These are phyloP conservation scores for Eupsilia transversa DNA, from an alignment of 2,888 invertebrate species.

Conservation along the genomic window DNA sequence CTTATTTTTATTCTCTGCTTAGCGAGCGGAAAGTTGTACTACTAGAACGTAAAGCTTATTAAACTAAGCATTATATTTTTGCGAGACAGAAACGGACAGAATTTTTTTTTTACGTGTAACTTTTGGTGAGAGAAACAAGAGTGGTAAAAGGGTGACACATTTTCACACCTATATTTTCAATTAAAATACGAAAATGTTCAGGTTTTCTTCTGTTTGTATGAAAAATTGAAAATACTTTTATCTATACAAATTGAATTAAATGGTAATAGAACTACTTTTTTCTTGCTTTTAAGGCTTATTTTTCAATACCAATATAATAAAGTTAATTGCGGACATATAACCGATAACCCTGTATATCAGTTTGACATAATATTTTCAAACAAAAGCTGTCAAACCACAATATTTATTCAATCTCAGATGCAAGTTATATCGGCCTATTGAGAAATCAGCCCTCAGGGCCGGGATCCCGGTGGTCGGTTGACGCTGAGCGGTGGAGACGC, in stretches of 20 bases:
- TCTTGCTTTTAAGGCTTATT: too few species aligned
- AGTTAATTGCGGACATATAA: too few species aligned
- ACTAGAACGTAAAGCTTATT: not conserved
- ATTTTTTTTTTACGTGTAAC: not conserved
- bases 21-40: not conserved
- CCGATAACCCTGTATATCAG: too few species aligned
- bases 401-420: too few species aligned
- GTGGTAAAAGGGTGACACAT: not conserved
- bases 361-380: too few species aligned
- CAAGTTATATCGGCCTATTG: too few species aligned
- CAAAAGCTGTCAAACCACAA: too few species aligned
- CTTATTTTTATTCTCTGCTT: conserved; percentile 16
- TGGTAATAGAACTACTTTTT: not conserved
- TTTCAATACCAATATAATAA: too few species aligned
- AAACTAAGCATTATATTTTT: not conserved
- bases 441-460: too few species aligned
- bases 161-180: not conserved
- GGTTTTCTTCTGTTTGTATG: not conserved
- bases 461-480: too few species aligned
- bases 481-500: too few species aligned
- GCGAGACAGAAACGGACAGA: not conserved
- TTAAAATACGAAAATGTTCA: not conserved
- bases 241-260: too few species aligned
- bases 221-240: not conserved
- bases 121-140: not conserved